These are phyloP conservation scores for Aphidius gifuensis DNA, from an alignment of 1,140 invertebrate genomes.

Conservation along the genomic window DNA sequence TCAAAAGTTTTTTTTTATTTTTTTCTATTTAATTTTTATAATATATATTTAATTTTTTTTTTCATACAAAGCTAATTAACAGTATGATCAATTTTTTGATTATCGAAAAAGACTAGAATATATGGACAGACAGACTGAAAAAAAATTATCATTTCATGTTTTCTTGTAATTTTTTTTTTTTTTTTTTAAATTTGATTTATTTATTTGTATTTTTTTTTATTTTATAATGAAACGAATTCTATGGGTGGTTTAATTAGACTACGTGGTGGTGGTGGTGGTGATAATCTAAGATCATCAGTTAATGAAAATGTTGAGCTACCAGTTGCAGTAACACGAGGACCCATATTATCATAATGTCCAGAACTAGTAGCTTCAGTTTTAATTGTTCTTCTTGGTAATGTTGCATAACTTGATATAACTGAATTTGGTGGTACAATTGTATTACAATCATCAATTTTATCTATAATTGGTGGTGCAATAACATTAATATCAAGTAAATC, in stretches of 20 bases:
- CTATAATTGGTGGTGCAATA: slow-evolving; percentile 32
- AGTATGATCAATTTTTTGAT: too few relatives aligned
- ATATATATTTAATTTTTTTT: too few relatives aligned
- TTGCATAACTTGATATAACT: slow-evolving; percentile 60
- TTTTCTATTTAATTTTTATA: too few relatives aligned
- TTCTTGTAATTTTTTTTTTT: slow-evolving; percentile 2
- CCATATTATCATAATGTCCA: slow-evolving; percentile 81
- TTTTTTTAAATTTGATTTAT: slow-evolving; percentile 6
- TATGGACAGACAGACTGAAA: not conserved
- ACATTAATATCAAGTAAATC: slow-evolving; percentile 71
- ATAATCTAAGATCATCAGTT: slow-evolving; percentile 59
- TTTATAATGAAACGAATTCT: slow-evolving; percentile 51
- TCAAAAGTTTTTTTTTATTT: too few relatives aligned
- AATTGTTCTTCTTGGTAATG: slow-evolving; percentile 57
- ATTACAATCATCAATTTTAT: slow-evolving; percentile 31
- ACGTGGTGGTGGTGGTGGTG: slow-evolving; percentile 54
- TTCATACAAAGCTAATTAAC: too few relatives aligned
- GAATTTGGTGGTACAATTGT: slow-evolving; percentile 30
- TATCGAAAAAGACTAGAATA: too few relatives aligned
- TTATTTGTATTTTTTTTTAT: not conserved
- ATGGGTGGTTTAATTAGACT: slow-evolving; percentile 57
- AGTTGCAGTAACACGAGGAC: slow-evolving; percentile 80
- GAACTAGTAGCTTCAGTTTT: slow-evolving; percentile 41
- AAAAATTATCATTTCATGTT: not conserved
- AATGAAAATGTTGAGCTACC: slow-evolving; percentile 78